phyloP scores from a whole-genome alignment of 2,888 invertebrate species.

The Caenorhabditis angaria region DNA sequence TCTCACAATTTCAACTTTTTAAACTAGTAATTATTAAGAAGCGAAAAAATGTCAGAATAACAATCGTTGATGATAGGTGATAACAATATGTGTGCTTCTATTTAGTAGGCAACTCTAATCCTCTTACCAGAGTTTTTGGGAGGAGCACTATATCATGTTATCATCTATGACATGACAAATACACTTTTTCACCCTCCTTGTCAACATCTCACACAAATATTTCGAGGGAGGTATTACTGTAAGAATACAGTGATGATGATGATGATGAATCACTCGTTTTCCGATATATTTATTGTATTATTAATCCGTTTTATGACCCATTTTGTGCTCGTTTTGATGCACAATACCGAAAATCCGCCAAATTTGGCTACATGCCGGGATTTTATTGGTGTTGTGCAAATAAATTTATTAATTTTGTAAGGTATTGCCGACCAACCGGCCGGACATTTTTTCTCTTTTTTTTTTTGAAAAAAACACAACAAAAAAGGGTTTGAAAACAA shows the following conservation, averaged over 20 bases:
- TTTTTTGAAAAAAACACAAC: no score
- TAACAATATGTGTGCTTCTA: conserved; percentile 36
- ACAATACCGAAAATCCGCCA: background rate
- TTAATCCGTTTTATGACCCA: background rate
- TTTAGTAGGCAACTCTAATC: conserved; percentile 43
- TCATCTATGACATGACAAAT: conserved; percentile 4
- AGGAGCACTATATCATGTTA: conserved; percentile 19
- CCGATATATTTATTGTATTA: background rate
- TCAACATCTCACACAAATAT: no score
- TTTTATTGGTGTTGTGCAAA: conserved; percentile 2
- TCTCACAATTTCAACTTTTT: no score
- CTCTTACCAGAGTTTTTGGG: conserved; percentile 32
- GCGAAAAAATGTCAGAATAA: conserved; percentile 1
- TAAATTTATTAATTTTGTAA: conserved; percentile 1
- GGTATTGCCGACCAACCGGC: conserved; percentile 2
- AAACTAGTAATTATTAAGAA: background rate
- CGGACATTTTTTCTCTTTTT: background rate
- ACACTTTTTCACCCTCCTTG: background rate
- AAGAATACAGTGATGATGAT: no score
- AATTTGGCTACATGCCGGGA: background rate
- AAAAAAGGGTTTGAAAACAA: background rate
- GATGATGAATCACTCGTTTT: background rate
- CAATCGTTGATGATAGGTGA: conserved; percentile 10
- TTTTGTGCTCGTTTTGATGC: background rate
- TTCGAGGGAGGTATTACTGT: background rate